Evolutionary conservation across 2,113 vertebrate genomes (phyloP).

Genomic region (Ellobius talpinus): DNA sequence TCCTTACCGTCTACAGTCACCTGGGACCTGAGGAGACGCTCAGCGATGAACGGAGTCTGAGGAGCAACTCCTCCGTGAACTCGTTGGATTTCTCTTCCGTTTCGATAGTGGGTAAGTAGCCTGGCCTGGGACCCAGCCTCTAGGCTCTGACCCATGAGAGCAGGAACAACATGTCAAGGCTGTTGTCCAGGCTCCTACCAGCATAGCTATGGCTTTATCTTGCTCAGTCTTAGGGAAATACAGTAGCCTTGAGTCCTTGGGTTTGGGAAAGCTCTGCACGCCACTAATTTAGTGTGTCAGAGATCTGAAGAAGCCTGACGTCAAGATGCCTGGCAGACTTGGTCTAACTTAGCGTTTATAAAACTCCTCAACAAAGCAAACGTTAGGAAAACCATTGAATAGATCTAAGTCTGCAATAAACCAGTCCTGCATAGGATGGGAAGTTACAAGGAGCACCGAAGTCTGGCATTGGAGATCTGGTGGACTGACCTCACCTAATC

Average conservation of each 20-base stretch:
- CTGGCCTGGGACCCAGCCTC: not conserved
- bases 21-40: constrained; percentile 82
- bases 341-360: constrained; percentile 28
- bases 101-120: constrained; percentile 88
- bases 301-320: not conserved
- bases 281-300: not conserved
- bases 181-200: not conserved
- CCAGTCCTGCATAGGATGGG: not conserved
- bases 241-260: not conserved
- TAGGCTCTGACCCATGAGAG: not conserved
- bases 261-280: not conserved
- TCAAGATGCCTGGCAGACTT: constrained; percentile 19
- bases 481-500: not conserved
- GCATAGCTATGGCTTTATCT: not conserved
- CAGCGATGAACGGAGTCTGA: constrained; percentile 74
- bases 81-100: constrained; percentile 83
- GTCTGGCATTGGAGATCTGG: constrained; percentile 6
- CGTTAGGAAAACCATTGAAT: constrained; percentile 28
- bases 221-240: constrained; percentile 14
- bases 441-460: not conserved
- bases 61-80: constrained; percentile 75
- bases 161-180: not conserved
- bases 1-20: constrained; percentile 76
- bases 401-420: not conserved
- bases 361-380: constrained; percentile 37